These are phyloP conservation scores for Corynorhinus townsendii DNA, from an alignment of 2,113 vertebrate genomes.

Conservation along the genomic window DNA sequence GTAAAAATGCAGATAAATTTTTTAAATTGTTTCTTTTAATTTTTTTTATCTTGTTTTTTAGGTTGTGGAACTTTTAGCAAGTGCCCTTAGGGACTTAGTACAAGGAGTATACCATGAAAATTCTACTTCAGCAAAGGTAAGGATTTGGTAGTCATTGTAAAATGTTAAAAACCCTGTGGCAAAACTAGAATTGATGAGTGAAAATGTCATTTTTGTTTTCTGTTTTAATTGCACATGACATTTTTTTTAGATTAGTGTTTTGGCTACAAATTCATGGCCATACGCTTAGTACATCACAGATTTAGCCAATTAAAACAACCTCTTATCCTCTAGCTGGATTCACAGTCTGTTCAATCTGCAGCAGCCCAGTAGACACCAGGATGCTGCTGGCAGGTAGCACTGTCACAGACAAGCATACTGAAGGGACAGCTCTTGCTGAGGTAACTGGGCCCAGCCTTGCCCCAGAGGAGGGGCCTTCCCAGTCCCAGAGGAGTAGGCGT, in stretches of 20 bases:
- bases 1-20: conserved; percentile 41
- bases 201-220: conserved; percentile 52
- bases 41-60: conserved; percentile 75
- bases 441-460: background rate
- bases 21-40: background rate
- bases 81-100: conserved; percentile 96
- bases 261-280: conserved; percentile 60
- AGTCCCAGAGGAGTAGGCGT: background rate
- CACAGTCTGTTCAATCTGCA: conserved; percentile 25
- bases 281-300: conserved; percentile 54
- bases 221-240: conserved; percentile 43
- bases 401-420: background rate
- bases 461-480: rapidly evolving
- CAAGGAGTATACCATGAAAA: conserved; percentile 96
- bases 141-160: conserved; percentile 41
- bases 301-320: conserved; percentile 64
- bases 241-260: conserved; percentile 63
- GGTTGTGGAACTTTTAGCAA: conserved; percentile 96
- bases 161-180: background rate
- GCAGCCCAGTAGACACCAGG: background rate
- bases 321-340: conserved; percentile 54
- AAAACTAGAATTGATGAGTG: background rate
- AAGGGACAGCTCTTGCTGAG: background rate
- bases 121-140: conserved; percentile 86
- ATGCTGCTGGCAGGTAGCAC: conserved; percentile 16